Percentiles rank a stretch among this genome's conserved stretches.
Evolutionary conservation across 2,113 vertebrate genomes (phyloP).

Genomic region (Lucifuga dentata): DNA sequence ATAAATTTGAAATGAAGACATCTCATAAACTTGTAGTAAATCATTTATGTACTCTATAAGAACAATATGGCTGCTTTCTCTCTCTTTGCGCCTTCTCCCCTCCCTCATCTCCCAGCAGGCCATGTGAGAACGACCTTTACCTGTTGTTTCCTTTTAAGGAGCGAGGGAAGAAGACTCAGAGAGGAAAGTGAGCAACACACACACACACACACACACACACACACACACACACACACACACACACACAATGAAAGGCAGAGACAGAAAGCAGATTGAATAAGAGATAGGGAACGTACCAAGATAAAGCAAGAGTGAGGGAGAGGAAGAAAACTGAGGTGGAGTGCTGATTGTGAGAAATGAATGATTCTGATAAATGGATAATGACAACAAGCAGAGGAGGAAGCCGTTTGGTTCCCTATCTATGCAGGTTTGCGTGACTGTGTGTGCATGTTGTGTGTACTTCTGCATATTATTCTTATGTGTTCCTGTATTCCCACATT

Average conservation of each 20-base stretch:
- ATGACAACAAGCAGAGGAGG: background rate
- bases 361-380: constrained; percentile 14
- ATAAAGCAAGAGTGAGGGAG: constrained; percentile 15
- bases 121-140: constrained; percentile 7
- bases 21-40: constrained; percentile 22
- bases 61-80: background rate
- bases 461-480: background rate
- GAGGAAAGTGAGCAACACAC: constrained; percentile 20
- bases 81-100: background rate
- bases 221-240: background rate
- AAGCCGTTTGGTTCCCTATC: background rate
- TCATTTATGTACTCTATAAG: constrained; percentile 36
- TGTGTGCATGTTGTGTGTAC: background rate
- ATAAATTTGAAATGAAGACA: constrained; percentile 29
- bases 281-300: constrained; percentile 23
- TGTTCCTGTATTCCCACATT: too few species aligned
- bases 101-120: background rate
- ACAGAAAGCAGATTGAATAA: constrained; percentile 29
- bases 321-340: constrained; percentile 15
- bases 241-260: constrained; percentile 28
- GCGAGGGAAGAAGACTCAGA: background rate
- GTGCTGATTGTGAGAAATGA: constrained; percentile 38
- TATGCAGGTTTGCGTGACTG: background rate
- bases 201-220: background rate
- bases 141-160: constrained; percentile 33